Evolutionary conservation across 2,113 vertebrate species (phyloP), one percentile per base, ranked within the genome.

Genomic region (Thermophis baileyi): DNA sequence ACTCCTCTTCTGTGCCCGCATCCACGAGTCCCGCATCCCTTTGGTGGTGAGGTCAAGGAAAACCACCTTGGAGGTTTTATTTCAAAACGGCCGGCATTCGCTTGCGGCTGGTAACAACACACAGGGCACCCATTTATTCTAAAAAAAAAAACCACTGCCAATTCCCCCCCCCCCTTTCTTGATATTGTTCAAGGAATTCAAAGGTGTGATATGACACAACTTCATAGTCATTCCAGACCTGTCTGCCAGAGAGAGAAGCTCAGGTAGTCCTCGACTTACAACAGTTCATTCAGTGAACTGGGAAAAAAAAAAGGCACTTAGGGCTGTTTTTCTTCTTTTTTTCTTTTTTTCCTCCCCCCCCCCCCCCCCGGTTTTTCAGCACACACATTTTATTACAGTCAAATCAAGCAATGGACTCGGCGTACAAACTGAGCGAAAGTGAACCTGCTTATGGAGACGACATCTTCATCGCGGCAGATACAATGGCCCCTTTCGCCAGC

Each of bases 321-420:
- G 51, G 0, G 14, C 14, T n/a, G n/a, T n/a, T n/a, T n/a, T n/a
- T n/a, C n/a, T n/a, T n/a, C n/a, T n/a, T n/a, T n/a, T n/a, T n/a
- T n/a, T n/a, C n/a, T n/a, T n/a, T n/a, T n/a, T n/a, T n/a, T n/a
- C n/a, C n/a, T n/a, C n/a, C n/a, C n/a, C n/a, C 54, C 54, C 6
- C 54, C 7, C 22, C 54, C 0, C 91, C 99, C 97, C 8, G 3
- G 20, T 14, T 74, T 95, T 95, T 87, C 0, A 0, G 93, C 95
- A 94, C 91, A 94, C 89, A 63, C 46, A 55, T 90, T 97, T 96
- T 95, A 88, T 88, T 81, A 30, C n/a, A 94, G 95, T 97, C 63
- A 91, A 94, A 95, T 90, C 94, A 85, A n/a, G 46, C 91, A 90
- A 90, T 3, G 11, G 57, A 47, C 1, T 1, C 0, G 14, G 25